phyloP scores from a whole-genome alignment of 2,797 vertebrate genomes.

The Enteromius thamalakanensis region DNA sequence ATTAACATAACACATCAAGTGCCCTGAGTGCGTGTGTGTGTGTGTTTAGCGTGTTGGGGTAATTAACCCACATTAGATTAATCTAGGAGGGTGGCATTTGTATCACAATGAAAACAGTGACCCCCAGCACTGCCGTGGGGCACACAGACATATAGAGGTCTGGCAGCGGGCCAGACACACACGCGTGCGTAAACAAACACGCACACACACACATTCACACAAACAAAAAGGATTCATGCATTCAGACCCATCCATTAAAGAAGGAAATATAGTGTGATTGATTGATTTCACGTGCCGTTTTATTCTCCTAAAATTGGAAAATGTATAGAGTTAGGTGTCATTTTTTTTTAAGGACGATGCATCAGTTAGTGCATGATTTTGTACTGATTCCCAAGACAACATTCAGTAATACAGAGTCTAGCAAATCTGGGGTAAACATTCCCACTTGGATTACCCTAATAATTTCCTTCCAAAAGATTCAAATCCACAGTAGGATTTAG shows the following conservation, averaged over 20 bases:
- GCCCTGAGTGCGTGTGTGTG: conserved; percentile 6
- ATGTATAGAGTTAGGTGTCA: not conserved
- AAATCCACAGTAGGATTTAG: conserved; percentile 29
- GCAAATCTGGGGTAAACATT: conserved; percentile 24
- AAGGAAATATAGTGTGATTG: not conserved
- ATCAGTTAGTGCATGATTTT: conserved; percentile 2
- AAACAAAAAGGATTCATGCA: not conserved
- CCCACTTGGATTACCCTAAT: conserved; percentile 33
- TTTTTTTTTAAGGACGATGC: not conserved
- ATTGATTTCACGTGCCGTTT: not conserved
- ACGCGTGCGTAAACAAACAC: conserved; percentile 29
- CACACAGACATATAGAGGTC: conserved; percentile 41
- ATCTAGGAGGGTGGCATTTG: conserved; percentile 60
- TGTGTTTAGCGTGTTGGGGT: conserved; percentile 51
- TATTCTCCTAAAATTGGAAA: not conserved
- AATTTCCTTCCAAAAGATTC: conserved; percentile 31
- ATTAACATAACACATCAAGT: conserved; percentile 37
- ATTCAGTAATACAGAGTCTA: not conserved
- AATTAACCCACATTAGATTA: conserved; percentile 61
- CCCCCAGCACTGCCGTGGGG: conserved; percentile 52
- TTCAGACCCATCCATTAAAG: not conserved
- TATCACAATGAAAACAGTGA: conserved; percentile 57
- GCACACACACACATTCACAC: conserved; percentile 13
- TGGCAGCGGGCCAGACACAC: conserved; percentile 51
- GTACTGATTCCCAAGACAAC: not conserved